phyloP scores from a whole-genome alignment of 1,140 invertebrate genomes.

The Drosophila guanche region DNA sequence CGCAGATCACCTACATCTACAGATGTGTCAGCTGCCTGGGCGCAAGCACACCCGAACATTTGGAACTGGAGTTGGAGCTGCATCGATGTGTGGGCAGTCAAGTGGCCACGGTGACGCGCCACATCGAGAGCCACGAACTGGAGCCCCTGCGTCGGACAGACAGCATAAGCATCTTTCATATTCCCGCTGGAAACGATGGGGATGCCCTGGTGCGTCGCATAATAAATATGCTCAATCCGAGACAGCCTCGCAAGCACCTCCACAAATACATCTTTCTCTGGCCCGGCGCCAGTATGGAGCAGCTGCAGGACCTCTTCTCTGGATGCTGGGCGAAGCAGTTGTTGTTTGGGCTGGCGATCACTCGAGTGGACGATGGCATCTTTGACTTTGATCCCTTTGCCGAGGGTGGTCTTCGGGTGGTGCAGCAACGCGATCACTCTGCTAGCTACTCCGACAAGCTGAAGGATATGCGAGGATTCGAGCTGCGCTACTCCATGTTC shows the following conservation, averaged over 20 bases:
- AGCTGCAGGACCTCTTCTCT: constrained; percentile 47
- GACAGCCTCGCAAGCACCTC: constrained; percentile 51
- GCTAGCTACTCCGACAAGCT: constrained; percentile 57
- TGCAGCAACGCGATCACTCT: not conserved
- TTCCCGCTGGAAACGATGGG: constrained; percentile 27
- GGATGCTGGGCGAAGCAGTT: constrained; percentile 58
- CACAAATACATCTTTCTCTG: constrained; percentile 77
- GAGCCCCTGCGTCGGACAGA: constrained; percentile 58
- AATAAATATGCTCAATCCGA: constrained; percentile 61
- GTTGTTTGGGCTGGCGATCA: constrained; percentile 61
- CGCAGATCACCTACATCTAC: constrained; percentile 62
- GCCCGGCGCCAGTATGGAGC: constrained; percentile 35
- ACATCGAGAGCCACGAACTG: constrained; percentile 37
- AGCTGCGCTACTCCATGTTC: constrained; percentile 72
- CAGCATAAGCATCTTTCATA: constrained; percentile 64
- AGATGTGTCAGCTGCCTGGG: constrained; percentile 55
- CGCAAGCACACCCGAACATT: not conserved
- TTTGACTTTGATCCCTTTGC: constrained; percentile 75
- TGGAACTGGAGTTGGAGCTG: constrained; percentile 34
- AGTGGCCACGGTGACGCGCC: constrained; percentile 43
- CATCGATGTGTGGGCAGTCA: constrained; percentile 43
- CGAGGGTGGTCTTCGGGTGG: constrained; percentile 35
- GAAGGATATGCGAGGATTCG: constrained; percentile 49
- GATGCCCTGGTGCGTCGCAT: constrained; percentile 48
- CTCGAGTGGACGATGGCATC: constrained; percentile 6